Conservation (phyloP, 1,140 invertebrate genomes). For the Lepidurus arcticus region DNA sequence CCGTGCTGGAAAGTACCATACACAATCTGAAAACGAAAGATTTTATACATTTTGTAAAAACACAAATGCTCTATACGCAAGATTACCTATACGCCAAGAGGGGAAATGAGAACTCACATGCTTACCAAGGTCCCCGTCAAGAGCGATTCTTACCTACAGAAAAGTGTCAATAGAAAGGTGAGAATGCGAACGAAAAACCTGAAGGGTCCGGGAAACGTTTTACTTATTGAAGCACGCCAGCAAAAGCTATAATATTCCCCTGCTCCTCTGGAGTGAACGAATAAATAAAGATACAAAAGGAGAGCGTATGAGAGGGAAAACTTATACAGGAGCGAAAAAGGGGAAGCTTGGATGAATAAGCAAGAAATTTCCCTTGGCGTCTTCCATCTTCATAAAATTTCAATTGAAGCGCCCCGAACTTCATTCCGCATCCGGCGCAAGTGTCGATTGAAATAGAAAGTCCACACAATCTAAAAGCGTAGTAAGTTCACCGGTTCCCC, state of each 20-base stretch:
- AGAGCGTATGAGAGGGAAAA: not conserved
- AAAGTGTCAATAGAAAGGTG: not conserved
- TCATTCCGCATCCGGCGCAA: slow-evolving; percentile 5
- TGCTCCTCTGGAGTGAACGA: not conserved
- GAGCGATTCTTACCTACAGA: not conserved
- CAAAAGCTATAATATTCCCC: not conserved
- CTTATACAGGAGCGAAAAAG: not conserved
- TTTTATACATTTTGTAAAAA: not conserved
- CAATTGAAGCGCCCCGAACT: not conserved
- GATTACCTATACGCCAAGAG: not conserved
- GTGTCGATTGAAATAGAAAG: slow-evolving; percentile 19
- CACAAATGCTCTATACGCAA: no score
- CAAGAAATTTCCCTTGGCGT: slow-evolving; percentile 18
- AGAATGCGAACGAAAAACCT: not conserved
- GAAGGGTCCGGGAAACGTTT: not conserved
- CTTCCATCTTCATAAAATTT: slow-evolving; percentile 22
- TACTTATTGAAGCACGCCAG: not conserved
- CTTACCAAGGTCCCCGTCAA: not conserved
- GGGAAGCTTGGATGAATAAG: not conserved
- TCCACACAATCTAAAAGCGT: not conserved
- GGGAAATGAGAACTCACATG: not conserved
- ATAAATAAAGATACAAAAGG: not conserved
- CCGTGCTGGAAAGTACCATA: not conserved
- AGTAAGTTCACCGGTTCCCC: not conserved
- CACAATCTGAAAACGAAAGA: not conserved